phyloP scores from a whole-genome alignment of 1,140 invertebrate genomes.

The Drosophila varians region DNA sequence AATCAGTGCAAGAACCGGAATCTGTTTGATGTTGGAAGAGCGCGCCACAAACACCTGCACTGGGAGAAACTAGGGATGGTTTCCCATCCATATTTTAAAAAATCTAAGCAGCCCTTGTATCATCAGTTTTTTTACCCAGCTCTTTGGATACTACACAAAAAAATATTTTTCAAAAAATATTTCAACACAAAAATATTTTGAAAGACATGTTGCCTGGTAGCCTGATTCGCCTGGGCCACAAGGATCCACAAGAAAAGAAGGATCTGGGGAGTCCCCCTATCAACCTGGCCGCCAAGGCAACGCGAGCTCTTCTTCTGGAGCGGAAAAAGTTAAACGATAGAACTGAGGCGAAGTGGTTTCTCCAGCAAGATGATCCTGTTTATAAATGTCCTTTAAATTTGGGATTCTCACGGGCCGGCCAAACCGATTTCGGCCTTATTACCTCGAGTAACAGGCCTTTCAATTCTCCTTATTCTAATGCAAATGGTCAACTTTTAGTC shows the following conservation, averaged over 20 bases:
- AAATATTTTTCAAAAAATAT: not conserved
- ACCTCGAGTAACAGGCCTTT: no score
- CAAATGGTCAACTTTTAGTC: not conserved
- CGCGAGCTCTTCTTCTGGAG: not conserved
- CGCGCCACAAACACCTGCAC: conserved; percentile 18
- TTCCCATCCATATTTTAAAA: not conserved
- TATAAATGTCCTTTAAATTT: not conserved
- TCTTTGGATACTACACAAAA: not conserved
- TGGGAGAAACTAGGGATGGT: not conserved
- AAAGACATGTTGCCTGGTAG: not conserved
- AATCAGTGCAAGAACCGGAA: conserved; percentile 76
- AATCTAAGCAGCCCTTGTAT: not conserved
- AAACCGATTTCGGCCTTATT: not conserved
- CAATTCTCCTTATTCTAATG: no score
- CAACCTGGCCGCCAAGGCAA: not conserved
- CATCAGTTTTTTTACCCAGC: not conserved
- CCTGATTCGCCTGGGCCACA: not conserved
- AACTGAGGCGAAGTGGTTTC: not conserved
- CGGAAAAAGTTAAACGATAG: not conserved
- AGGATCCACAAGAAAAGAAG: not conserved
- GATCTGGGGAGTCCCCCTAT: not conserved
- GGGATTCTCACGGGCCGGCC: no score
- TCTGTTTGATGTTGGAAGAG: conserved; percentile 71
- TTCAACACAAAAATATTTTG: not conserved
- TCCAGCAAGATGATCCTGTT: not conserved